These are phyloP conservation scores for Trichechus manatus DNA, from an alignment of 2,113 vertebrate genomes.

Conservation along the genomic window DNA sequence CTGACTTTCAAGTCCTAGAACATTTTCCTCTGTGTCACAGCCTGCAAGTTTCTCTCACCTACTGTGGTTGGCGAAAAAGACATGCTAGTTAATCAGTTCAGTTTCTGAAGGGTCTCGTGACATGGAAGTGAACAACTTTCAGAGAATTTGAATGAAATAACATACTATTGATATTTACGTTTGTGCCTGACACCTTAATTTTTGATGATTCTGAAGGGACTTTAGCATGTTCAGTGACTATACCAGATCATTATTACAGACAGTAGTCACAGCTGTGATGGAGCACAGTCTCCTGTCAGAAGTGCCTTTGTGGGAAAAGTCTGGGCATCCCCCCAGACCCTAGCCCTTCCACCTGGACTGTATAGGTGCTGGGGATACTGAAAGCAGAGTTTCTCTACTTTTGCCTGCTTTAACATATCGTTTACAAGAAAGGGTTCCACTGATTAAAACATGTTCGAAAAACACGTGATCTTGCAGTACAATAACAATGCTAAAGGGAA, in stretches of 20 bases:
- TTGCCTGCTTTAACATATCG: background rate
- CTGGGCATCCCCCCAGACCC: accelerated
- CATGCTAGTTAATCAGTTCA: background rate
- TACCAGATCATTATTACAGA: background rate
- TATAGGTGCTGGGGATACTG: background rate
- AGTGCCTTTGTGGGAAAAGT: background rate
- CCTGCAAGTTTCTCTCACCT: background rate
- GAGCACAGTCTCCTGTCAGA: too few relatives aligned
- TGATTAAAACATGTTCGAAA: background rate
- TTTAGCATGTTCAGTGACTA: background rate
- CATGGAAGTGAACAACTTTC: background rate
- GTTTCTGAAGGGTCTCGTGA: background rate
- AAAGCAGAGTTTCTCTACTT: background rate
- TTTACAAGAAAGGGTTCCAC: background rate
- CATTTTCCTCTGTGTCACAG: background rate
- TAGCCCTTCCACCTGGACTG: background rate
- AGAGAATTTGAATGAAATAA: background rate
- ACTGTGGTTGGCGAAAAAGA: background rate
- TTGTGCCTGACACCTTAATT: background rate
- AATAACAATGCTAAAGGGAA: background rate
- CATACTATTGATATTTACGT: background rate
- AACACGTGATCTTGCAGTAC: background rate
- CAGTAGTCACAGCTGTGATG: background rate
- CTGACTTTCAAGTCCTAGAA: background rate
- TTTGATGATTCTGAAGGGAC: background rate